Conservation (phyloP, 2,113 vertebrate species). For the Cyprinodon brontotheroides region DNA sequence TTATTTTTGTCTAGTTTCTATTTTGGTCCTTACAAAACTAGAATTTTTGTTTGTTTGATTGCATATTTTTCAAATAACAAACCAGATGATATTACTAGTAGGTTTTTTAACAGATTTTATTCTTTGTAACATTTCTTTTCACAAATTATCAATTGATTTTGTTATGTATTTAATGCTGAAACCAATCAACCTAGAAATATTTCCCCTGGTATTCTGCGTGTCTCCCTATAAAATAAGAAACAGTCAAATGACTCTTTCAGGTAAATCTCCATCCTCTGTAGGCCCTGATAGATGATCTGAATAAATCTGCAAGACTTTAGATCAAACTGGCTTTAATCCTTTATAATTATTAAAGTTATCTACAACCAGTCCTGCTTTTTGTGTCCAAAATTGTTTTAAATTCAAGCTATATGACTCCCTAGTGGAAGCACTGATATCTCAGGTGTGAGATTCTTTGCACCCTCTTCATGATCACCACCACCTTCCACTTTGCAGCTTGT, state of each 20-base stretch:
- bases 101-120: too few relatives aligned
- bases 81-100: too few relatives aligned
- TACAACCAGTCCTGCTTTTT: not conserved
- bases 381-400: not conserved
- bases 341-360: not conserved
- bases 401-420: not conserved
- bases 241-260: not conserved
- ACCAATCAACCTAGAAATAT: too few relatives aligned
- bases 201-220: too few relatives aligned
- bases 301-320: not conserved
- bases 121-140: too few relatives aligned
- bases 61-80: too few relatives aligned
- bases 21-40: too few relatives aligned
- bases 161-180: too few relatives aligned
- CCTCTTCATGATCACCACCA: not conserved
- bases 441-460: not conserved
- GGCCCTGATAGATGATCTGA: too few relatives aligned
- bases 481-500: not conserved
- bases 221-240: not conserved
- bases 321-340: not conserved
- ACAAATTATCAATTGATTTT: too few relatives aligned
- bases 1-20: too few relatives aligned
- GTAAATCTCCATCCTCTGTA: not conserved
- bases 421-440: not conserved
- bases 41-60: too few relatives aligned